A percentile compares a stretch with the other conserved stretches of the same genome.
These are phyloP conservation scores for Oncorhynchus nerka DNA, from an alignment of 2,113 vertebrate genomes.

Conservation along the genomic window DNA sequence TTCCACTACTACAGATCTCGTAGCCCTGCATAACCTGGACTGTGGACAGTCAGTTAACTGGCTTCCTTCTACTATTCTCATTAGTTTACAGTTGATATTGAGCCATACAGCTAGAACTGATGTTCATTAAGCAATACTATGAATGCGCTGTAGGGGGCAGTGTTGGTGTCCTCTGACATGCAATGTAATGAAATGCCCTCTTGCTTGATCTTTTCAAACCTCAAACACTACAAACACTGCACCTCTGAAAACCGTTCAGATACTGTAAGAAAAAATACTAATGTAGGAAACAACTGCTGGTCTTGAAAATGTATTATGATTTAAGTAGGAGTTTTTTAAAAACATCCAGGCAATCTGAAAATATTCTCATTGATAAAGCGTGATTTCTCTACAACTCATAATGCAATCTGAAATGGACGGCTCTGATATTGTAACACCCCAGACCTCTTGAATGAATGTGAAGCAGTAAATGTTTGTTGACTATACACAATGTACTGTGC, in stretches of 20 bases:
- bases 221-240: neutral
- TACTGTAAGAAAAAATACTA: neutral
- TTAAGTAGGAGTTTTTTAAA: neutral
- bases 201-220: neutral
- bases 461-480: conserved; percentile 5
- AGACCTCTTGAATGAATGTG: conserved; percentile 9
- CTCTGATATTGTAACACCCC: conserved; percentile 17
- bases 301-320: neutral
- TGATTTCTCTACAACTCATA: neutral
- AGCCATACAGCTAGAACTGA: conserved; percentile 17
- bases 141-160: conserved; percentile 56
- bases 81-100: conserved; percentile 15
- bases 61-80: neutral
- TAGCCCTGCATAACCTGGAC: conserved; percentile 2
- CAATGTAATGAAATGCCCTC: neutral
- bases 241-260: neutral
- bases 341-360: neutral
- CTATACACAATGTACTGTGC: conserved; percentile 18
- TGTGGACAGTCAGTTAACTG: neutral
- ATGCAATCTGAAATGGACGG: neutral
- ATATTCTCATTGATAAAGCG: neutral
- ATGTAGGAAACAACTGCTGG: neutral
- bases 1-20: conserved; percentile 5
- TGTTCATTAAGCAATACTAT: conserved; percentile 57
- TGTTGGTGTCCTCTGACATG: conserved; percentile 31